Evolutionary conservation across 2,888 invertebrate species (phyloP), one percentile per base, ranked within the genome.

Genomic region (Tetramorium bicarinatum): DNA sequence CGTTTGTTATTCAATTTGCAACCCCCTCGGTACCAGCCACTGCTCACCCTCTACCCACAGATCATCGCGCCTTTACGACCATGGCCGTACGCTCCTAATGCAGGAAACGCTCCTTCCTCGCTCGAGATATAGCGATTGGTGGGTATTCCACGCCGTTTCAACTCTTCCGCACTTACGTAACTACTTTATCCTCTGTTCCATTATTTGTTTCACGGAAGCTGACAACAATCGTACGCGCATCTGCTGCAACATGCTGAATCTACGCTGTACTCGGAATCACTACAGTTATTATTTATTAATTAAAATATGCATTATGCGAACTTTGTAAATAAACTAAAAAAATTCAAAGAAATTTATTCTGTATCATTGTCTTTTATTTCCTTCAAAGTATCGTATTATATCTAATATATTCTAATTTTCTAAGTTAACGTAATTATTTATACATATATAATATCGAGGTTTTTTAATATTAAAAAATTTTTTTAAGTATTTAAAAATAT

Each of bases 1-100:
- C 92, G 91, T 94, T 94, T 93, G 94, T 94, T 94, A 94, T 94
- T 94, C 93, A 94, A 94, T 94, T 94, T 93, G 92, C 91, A 91
- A 91, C 88, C 91, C 91, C 91, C 87, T 85, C 80, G 84, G 89
- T 91, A 91, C 91, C 91, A 92, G 91, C 89, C 87, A 89, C 91
- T 87, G 88, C 64, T 88, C 87, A 79, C 85, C 83, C 88, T 81
- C 81, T 47, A 66, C 47, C 88, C 85, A 75, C 85, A 81, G 87
- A 88, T 89, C 87, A 88, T 88, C 89, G 84, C 85, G 88, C 81
- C 86, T 89, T 89, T 89, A 88, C 86, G 85, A 86, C 81, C 83
- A 67, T 82, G 76, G 71, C 69, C 83, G 77, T 84, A 69, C 84
- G 79, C 61, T 72, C 72, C 71, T 71, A 80, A 83, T 79, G 69